Base-by-base conservation (phyloP, 2,797 vertebrate genomes). In the Alfaro cultratus region DNA sequence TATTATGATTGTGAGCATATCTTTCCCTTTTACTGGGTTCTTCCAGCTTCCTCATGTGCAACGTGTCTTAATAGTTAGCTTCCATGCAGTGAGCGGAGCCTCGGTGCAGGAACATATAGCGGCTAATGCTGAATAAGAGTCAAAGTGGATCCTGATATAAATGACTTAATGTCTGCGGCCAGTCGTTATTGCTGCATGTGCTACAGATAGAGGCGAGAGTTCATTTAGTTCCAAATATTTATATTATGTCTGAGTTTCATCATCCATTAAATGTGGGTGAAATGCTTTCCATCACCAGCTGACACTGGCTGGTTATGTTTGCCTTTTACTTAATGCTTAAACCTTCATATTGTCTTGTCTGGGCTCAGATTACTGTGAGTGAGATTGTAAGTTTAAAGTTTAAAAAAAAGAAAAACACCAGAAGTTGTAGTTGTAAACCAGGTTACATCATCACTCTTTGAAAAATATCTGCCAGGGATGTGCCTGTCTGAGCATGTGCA, bases 21-120 rank as follows among this genome's bases (percentile, higher is more conserved):
- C 91, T 91, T 53, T 87, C 85, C 41, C 79, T 83, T 87, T 88
- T 86, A 86, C 79, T 83, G 79, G 88, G 84, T 78, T 75, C 88
- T 89, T 88, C 80, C 87, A 87, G 91, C 85, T 81, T 83, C 78
- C 76, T 88, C 76, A 86, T 87, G 84, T 94, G 95, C 93, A 93
- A 94, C 91, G 91, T 95, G 95, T 95, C 94, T 93, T 94, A 88
- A 83, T 83, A 82, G 84, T 92, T 88, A 77, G 82, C 80, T 91
- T 93, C 90, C 90, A 10, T 26, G 23, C 51, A 92, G 87, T 34
- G 1, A 85, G 78, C 83, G 85, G 78, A 91, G 87, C 80, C 67
- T 83, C 81, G 76, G 62, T 62, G 76, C 71, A 39, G 76, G 70
- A 83, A 83, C 3, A 68, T 62, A 80, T 77, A 91, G 85, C 79